Base-by-base conservation (phyloP, 2,797 vertebrate species). In the Sylvia borin region DNA sequence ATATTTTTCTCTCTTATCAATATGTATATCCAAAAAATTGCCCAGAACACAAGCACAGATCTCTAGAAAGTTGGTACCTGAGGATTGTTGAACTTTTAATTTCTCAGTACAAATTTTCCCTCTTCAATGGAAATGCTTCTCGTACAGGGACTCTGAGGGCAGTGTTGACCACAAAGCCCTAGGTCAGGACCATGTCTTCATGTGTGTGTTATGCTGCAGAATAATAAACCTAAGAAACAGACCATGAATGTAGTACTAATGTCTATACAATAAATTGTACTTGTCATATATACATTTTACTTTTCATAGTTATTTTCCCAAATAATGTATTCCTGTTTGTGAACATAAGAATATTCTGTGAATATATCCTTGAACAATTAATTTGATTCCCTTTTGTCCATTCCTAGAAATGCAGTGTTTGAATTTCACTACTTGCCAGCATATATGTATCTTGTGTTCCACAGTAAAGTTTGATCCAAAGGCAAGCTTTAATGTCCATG, bases 61-160 rank as follows among this genome's bases (percentile, higher is more conserved):
- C 9, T 12, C 31, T 48, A 68, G 53, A 58, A 78, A 36, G 3
- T 5, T 42, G 29, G 13, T 20, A 27, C 47, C 27, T 77, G 20
- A 47, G 4, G 20, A 31, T 5, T 62, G 47, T 5, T 60, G 21
- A 62, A 61, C 19, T 86, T 85, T 22, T 26, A 45, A 36, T 86
- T 67, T 80, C 73, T 12, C 22, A 24, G 8, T 50, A 27, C 8
- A 7, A 26, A 76, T 72, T 88, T 87, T 74, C 5, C 27, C 78
- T 61, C 16, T 90, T 68, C 38, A 26, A 0, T 54, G 4, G 8
- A 12, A 61, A 7, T 18, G 7, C 6, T 65, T 16, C 1, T 0
- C 14, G 65, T 36, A 31, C 2, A 13, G 48, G 16, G 11, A 54
- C 47, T 57, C 55, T 22, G 43, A 70, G 26, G 16, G 22, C 9